Percentiles rank a stretch among this genome's conserved stretches.
Evolutionary conservation across 30 jellyfish, hydroid and myxozoan species (phyloP).

Genomic region (Aurelia sp.): DNA sequence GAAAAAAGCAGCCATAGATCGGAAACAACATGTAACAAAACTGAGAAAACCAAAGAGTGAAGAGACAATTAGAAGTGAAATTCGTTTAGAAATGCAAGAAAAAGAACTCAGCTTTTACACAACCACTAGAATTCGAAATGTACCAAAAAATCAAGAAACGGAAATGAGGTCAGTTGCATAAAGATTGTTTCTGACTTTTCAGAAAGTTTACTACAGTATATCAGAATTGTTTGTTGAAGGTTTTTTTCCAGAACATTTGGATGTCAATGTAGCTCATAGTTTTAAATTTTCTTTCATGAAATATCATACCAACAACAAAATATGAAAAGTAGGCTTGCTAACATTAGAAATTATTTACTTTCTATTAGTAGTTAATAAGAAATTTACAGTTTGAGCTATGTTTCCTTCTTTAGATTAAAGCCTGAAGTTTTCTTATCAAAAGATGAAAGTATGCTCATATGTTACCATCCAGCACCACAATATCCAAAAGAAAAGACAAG

Average conservation of each 20-base stretch:
- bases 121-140: slow-evolving; percentile 35
- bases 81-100: slow-evolving; percentile 44
- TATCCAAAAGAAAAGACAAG: slow-evolving; percentile 71
- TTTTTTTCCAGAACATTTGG: too few species aligned
- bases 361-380: too few species aligned
- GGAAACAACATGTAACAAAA: slow-evolving; percentile 64
- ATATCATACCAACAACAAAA: too few species aligned
- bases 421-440: slow-evolving; percentile 78
- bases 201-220: too few species aligned
- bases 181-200: too few species aligned
- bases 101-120: slow-evolving; percentile 39
- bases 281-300: too few species aligned
- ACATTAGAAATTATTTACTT: too few species aligned
- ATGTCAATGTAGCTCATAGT: too few species aligned
- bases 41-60: slow-evolving; percentile 71
- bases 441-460: slow-evolving; percentile 63
- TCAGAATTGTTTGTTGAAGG: too few species aligned
- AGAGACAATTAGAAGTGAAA: slow-evolving; percentile 60
- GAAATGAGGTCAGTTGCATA: slow-evolving; percentile 7
- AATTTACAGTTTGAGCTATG: too few species aligned
- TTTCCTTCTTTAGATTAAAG: slow-evolving; percentile 18
- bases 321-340: too few species aligned
- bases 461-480: slow-evolving; percentile 84
- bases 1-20: slow-evolving; percentile 77
- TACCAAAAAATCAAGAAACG: slow-evolving; percentile 41